Conservation (phyloP, 2,113 vertebrate species). For the Podiceps cristatus region DNA sequence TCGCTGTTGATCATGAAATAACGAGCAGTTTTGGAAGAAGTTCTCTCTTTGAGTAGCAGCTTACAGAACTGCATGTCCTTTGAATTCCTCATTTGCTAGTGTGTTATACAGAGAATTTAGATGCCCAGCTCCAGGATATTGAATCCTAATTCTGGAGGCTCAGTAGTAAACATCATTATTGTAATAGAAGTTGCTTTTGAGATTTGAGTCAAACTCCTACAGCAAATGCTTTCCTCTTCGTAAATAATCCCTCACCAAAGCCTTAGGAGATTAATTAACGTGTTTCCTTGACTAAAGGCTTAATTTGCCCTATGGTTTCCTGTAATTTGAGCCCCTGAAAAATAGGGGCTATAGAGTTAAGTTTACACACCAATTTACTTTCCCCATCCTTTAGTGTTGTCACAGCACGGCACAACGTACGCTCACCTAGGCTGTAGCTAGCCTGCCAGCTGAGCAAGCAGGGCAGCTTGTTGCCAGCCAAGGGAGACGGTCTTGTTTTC, state of each 20-base stretch:
- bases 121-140: neutral
- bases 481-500: neutral
- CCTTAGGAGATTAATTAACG: slow-evolving; percentile 42
- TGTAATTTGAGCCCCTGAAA: slow-evolving; percentile 31
- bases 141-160: neutral
- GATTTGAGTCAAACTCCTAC: slow-evolving; percentile 16
- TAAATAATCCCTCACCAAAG: slow-evolving; percentile 37
- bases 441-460: neutral
- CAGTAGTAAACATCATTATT: neutral
- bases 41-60: neutral
- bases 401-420: neutral
- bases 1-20: neutral
- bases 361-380: slow-evolving; percentile 21
- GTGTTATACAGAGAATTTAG: neutral
- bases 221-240: slow-evolving; percentile 22
- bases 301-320: slow-evolving; percentile 23
- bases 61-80: neutral
- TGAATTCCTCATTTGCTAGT: neutral
- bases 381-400: neutral
- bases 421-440: neutral
- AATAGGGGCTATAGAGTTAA: neutral
- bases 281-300: slow-evolving; percentile 22
- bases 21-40: neutral
- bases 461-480: neutral
- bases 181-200: slow-evolving; percentile 1